phyloP scores from a whole-genome alignment of 2,888 invertebrate species.

The Synergus japonicus region DNA sequence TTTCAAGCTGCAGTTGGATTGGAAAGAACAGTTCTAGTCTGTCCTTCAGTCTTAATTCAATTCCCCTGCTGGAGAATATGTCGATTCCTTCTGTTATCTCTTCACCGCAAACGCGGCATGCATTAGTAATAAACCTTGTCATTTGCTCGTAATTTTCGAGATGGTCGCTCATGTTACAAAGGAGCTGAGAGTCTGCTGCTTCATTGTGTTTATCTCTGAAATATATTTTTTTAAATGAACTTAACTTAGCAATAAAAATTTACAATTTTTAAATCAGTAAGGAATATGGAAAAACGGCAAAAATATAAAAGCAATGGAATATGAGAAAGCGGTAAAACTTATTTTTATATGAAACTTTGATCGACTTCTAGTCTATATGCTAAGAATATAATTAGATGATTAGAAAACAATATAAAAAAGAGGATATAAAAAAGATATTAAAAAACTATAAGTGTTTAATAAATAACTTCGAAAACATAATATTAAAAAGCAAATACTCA shows the following conservation, averaged over 20 bases:
- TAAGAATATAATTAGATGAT: not conserved
- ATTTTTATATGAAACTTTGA: no score
- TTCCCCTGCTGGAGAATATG: constrained; percentile 62
- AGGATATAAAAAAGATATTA: no score
- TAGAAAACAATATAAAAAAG: not conserved
- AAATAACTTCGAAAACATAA: not conserved
- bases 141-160: not conserved
- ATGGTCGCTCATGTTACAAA: not conserved
- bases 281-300: no score
- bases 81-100: constrained; percentile 57
- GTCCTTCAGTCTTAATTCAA: constrained; percentile 61
- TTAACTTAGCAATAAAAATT: no score
- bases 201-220: not conserved
- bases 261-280: no score
- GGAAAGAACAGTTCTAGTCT: constrained; percentile 69
- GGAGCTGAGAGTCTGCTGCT: not conserved
- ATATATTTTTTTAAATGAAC: not conserved
- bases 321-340: no score
- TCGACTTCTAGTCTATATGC: no score
- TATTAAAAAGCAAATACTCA: not conserved
- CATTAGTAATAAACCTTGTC: not conserved
- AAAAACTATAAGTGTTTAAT: no score
- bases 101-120: constrained; percentile 66
- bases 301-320: no score
- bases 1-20: constrained; percentile 59